These are phyloP conservation scores for Marmota flaviventris DNA, from an alignment of 2,113 vertebrate genomes.

Conservation along the genomic window DNA sequence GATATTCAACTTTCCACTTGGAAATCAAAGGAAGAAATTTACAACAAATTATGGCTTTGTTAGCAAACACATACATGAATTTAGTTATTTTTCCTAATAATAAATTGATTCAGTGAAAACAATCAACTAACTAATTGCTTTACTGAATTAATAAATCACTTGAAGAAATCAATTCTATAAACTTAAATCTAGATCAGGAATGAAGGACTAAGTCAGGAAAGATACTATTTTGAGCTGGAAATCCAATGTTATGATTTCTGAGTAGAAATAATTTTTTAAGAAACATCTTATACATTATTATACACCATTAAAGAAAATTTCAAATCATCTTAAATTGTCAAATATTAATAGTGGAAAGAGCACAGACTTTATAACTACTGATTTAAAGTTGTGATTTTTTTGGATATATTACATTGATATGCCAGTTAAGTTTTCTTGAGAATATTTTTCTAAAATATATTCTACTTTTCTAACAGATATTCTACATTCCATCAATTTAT, in stretches of 20 bases:
- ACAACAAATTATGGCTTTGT: constrained; percentile 22
- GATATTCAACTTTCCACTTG: neutral
- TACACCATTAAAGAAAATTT: neutral
- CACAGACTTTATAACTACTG: neutral
- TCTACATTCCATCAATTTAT: neutral
- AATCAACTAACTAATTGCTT: constrained; percentile 20
- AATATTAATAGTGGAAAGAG: constrained; percentile 3
- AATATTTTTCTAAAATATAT: neutral
- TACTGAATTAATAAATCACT: constrained; percentile 61
- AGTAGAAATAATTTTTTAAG: neutral
- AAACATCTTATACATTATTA: neutral
- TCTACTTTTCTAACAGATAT: neutral
- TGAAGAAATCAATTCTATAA: neutral
- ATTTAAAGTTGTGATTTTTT: neutral
- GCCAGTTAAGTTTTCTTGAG: neutral
- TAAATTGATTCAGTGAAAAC: constrained; percentile 51
- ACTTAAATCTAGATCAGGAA: constrained; percentile 7
- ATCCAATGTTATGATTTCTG: neutral
- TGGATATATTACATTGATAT: neutral
- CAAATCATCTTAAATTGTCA: neutral
- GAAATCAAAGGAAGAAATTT: neutral
- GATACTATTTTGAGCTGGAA: neutral
- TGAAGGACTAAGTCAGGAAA: neutral
- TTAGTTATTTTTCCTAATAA: constrained; percentile 37
- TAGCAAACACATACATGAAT: constrained; percentile 47